phyloP scores from a whole-genome alignment of 2,113 vertebrate genomes.

The Tinamus guttatus region DNA sequence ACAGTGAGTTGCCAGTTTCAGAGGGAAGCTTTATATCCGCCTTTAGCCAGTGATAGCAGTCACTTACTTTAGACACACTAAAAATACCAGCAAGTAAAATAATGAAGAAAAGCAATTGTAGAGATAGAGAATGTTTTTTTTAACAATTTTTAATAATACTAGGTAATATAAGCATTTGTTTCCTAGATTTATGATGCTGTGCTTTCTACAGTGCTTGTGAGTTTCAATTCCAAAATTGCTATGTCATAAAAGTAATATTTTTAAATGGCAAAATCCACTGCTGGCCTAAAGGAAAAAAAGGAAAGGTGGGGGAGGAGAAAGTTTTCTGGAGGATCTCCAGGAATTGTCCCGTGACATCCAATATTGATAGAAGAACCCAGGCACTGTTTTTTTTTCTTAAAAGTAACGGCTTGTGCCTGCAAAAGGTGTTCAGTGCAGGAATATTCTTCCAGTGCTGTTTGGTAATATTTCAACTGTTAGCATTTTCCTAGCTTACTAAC shows the following conservation, averaged over 20 bases:
- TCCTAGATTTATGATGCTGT: constrained; percentile 31
- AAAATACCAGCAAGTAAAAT: constrained; percentile 22
- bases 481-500: background rate
- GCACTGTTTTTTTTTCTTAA: background rate
- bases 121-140: background rate
- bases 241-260: constrained; percentile 49
- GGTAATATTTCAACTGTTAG: background rate
- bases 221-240: constrained; percentile 30
- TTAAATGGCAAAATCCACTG: constrained; percentile 7
- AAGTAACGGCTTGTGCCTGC: background rate
- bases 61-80: background rate
- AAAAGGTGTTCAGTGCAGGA: background rate
- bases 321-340: background rate
- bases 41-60: background rate
- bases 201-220: background rate
- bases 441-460: background rate
- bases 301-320: background rate
- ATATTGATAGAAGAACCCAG: background rate
- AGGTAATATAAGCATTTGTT: constrained; percentile 14
- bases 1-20: background rate
- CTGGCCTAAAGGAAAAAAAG: background rate
- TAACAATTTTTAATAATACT: constrained; percentile 26
- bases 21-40: background rate
- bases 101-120: background rate
- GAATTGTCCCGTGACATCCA: background rate